These are phyloP conservation scores for Lates japonicus DNA, from an alignment of 2,797 vertebrate species.

Conservation along the genomic window DNA sequence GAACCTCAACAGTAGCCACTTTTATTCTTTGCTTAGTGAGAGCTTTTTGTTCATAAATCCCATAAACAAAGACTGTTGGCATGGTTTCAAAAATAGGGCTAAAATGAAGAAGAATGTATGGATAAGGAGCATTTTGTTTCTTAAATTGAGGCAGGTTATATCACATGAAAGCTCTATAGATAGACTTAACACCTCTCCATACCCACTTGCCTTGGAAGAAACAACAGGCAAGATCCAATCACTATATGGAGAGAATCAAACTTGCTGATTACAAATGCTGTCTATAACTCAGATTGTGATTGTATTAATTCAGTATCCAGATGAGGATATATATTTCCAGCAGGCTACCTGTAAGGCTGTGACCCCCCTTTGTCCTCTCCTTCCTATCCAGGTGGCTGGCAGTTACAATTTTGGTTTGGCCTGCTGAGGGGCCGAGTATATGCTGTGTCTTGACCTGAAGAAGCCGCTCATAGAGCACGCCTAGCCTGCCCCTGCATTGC, in stretches of 20 bases:
- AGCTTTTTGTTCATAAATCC: slow-evolving; percentile 24
- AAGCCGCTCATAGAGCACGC: slow-evolving; percentile 93
- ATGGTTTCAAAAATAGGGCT: slow-evolving; percentile 30
- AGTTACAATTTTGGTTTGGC: slow-evolving; percentile 92
- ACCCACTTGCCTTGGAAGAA: slow-evolving; percentile 64
- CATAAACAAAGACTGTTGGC: slow-evolving; percentile 9
- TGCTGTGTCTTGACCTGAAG: slow-evolving; percentile 92
- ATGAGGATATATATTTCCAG: slow-evolving; percentile 23
- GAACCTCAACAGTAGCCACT: neutral
- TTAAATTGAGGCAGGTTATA: slow-evolving; percentile 76
- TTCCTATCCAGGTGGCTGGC: slow-evolving; percentile 93
- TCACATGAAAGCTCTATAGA: slow-evolving; percentile 76
- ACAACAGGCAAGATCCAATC: slow-evolving; percentile 67
- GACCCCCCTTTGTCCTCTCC: slow-evolving; percentile 42
- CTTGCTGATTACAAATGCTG: slow-evolving; percentile 40
- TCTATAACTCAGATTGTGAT: slow-evolving; percentile 9
- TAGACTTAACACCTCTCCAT: slow-evolving; percentile 77
- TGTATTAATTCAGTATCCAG: slow-evolving; percentile 22
- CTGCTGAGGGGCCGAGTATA: slow-evolving; percentile 92
- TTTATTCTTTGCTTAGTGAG: slow-evolving; percentile 26
- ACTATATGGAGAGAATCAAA: slow-evolving; percentile 70
- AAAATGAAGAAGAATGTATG: slow-evolving; percentile 46
- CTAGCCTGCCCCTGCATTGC: slow-evolving; percentile 92
- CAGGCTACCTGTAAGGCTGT: slow-evolving; percentile 3
- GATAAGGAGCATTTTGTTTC: slow-evolving; percentile 70